phyloP scores from a whole-genome alignment of 2,797 vertebrate genomes.

The Leuciscus waleckii region DNA sequence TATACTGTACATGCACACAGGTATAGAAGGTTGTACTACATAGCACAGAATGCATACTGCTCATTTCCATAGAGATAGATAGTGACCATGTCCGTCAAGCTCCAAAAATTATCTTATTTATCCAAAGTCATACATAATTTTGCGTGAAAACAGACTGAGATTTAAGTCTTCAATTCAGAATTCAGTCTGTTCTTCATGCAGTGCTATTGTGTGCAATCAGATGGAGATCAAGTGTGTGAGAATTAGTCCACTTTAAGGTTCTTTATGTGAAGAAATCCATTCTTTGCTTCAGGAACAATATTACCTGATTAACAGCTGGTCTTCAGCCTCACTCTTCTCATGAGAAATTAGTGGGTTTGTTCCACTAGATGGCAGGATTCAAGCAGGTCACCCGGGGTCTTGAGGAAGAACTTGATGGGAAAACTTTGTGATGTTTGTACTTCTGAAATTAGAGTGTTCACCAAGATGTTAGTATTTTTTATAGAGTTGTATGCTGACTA shows the following conservation, averaged over 20 bases:
- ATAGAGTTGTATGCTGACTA: too few relatives aligned
- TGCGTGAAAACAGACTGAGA: background rate
- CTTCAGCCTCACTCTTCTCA: background rate
- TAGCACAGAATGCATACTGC: background rate
- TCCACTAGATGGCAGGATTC: slow-evolving; percentile 44
- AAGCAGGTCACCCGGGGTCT: background rate
- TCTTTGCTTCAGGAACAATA: slow-evolving; percentile 6
- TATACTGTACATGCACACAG: background rate
- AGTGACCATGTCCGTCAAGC: background rate
- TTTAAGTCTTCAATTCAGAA: background rate
- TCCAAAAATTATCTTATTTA: background rate
- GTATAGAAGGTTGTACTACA: background rate
- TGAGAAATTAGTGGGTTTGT: slow-evolving; percentile 15
- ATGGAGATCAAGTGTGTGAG: background rate
- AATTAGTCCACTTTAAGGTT: background rate
- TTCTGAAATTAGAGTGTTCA: background rate
- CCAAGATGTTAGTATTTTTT: background rate
- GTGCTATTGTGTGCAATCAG: background rate
- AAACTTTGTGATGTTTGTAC: background rate
- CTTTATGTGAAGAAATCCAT: background rate
- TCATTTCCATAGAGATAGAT: background rate
- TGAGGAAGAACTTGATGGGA: background rate
- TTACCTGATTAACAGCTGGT: slow-evolving; percentile 4
- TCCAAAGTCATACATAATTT: background rate
- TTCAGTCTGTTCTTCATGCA: background rate